A percentile compares a stretch with the other conserved stretches of the same genome.
phyloP scores from a whole-genome alignment of 2,888 invertebrate genomes.

The Agonopterix subpropinquella region DNA sequence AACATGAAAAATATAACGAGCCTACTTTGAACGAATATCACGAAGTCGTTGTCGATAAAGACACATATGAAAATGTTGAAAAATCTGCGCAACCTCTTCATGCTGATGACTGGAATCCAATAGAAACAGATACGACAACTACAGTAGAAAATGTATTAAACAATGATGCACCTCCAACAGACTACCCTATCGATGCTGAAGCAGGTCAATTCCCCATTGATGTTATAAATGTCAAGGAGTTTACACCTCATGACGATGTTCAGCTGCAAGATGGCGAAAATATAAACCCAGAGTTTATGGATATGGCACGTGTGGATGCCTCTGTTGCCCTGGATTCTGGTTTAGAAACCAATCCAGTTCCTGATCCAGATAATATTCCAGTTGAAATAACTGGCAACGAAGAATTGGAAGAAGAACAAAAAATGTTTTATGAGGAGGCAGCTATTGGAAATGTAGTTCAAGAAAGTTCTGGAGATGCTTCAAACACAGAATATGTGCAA shows the following conservation, averaged over 20 bases:
- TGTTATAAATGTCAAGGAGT: slow-evolving; percentile 21
- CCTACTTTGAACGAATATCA: no score
- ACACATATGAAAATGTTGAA: no score
- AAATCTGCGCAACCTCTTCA: no score
- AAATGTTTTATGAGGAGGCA: slow-evolving; percentile 49
- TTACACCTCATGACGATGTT: slow-evolving; percentile 17
- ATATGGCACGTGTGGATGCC: slow-evolving; percentile 4
- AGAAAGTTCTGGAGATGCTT: slow-evolving; percentile 18
- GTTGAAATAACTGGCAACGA: slow-evolving; percentile 26
- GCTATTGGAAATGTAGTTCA: slow-evolving; percentile 24
- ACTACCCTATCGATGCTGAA: slow-evolving; percentile 6
- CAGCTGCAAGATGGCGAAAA: slow-evolving; percentile 21
- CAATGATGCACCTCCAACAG: neutral
- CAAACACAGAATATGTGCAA: neutral
- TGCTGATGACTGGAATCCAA: no score
- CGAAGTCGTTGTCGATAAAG: no score
- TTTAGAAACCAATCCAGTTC: slow-evolving; percentile 3
- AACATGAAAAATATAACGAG: no score
- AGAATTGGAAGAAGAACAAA: slow-evolving; percentile 45
- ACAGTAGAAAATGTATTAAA: no score
- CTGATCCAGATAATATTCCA: slow-evolving; percentile 3
- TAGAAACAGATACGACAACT: no score
- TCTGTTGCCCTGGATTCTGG: no score
- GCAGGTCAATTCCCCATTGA: slow-evolving; percentile 21
- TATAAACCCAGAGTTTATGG: slow-evolving; percentile 17